Base-by-base conservation (phyloP, 2,888 invertebrate genomes). In the Coenonympha glycerion region DNA sequence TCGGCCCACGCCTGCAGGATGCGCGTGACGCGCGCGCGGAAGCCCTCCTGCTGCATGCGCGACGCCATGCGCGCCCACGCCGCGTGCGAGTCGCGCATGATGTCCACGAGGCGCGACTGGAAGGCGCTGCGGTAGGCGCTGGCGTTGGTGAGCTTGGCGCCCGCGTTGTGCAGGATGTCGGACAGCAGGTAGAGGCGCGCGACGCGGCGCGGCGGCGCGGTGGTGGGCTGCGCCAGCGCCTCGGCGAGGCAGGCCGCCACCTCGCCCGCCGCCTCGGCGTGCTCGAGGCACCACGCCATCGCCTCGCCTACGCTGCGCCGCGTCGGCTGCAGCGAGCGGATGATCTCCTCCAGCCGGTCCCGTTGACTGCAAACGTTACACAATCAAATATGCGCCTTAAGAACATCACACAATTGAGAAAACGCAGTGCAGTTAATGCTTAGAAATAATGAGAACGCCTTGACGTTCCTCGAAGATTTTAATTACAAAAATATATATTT, bases 271-370 rank as follows among this genome's bases (percentile, higher is more conserved):
- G 97, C 96, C 79, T 98, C 98, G 16, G 98, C 97, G 82, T 99
- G 98, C 75, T 99, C 98, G 56, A 99, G 94, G 79, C 99, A 99
- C 91, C 98, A 99, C 45, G 99, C 94, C 99, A 99, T 99, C 11
- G 94, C 95, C 73, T 97, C 98, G 5, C 94, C 98, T 52, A 99
- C 92, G 77, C 92, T 92, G 53, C 88, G 79, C 48, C 94, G 90
- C 66, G 95, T 93, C 1, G 96, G 95, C 0, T 92, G 92, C 68
- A 99, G 88, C 56, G 92, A 92, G 13, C 98, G 91, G 60, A 99
- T 89, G 66, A 98, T 88, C 79, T 97, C 95, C 80, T 99, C 98
- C 26, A 99, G 85, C 0, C 97, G 91, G 74, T 97, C 96, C 60
- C 98, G 90, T 88, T 99, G 97, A 56, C 95, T 96, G 58, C n/a